Evolutionary conservation across 2,113 vertebrate genomes (phyloP).

Genomic region (Mirounga angustirostris): DNA sequence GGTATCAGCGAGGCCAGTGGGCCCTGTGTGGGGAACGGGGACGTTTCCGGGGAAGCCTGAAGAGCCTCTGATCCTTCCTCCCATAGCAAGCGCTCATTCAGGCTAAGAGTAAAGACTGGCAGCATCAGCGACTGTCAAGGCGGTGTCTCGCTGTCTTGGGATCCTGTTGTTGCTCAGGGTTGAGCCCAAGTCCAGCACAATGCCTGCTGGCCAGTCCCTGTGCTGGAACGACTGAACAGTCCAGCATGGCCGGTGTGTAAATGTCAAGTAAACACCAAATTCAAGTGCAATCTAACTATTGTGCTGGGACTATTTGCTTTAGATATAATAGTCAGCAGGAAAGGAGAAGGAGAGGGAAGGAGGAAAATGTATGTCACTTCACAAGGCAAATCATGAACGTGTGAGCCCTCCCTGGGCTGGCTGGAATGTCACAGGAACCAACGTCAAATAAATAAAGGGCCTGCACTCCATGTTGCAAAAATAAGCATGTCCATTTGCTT

Average conservation of each 20-base stretch:
- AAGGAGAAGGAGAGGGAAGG: constrained; percentile 55
- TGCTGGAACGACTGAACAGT: constrained; percentile 76
- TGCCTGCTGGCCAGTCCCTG: constrained; percentile 33
- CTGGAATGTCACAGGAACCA: constrained; percentile 33
- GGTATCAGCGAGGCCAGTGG: neutral
- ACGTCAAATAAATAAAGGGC: constrained; percentile 64
- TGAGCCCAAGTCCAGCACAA: neutral
- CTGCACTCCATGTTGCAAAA: constrained; percentile 47
- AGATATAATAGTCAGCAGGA: constrained; percentile 72
- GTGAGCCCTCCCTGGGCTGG: neutral
- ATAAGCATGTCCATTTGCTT: constrained; percentile 64
- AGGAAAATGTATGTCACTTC: constrained; percentile 28
- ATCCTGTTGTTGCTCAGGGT: neutral
- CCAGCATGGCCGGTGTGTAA: constrained; percentile 67
- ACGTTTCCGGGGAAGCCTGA: neutral
- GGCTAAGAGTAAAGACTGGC: neutral
- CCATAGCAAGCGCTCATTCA: neutral
- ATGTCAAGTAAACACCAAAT: constrained; percentile 78
- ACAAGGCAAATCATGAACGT: neutral
- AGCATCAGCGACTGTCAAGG: neutral
- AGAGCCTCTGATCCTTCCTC: neutral
- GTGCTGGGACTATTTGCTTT: constrained; percentile 75
- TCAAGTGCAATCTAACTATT: constrained; percentile 76
- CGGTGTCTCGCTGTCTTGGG: neutral
- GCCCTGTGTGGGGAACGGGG: neutral